A percentile compares a stretch with the other conserved stretches of the same genome.
These are phyloP conservation scores for Notocelia uddmanniana DNA, from an alignment of 2,888 invertebrate species.

Conservation along the genomic window DNA sequence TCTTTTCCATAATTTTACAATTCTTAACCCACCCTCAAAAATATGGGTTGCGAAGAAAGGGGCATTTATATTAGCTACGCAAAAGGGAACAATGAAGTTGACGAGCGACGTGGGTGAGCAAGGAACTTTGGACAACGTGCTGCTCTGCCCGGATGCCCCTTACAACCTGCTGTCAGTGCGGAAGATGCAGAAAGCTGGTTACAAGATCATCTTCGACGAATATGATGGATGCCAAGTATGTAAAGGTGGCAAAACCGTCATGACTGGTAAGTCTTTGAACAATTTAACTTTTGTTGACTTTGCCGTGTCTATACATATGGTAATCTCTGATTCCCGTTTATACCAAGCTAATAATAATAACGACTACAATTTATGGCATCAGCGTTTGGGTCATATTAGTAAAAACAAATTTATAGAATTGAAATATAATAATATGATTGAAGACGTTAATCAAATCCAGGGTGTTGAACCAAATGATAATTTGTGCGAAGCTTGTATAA, in stretches of 20 bases:
- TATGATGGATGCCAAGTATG: neutral
- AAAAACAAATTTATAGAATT: constrained; percentile 1
- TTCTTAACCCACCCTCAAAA: too few relatives aligned
- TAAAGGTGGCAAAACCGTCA: neutral
- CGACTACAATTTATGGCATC: constrained; percentile 13
- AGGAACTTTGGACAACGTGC: constrained; percentile 38
- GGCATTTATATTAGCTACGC: too few relatives aligned
- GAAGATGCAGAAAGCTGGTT: constrained; percentile 5
- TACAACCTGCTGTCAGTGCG: constrained; percentile 4
- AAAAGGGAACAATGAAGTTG: constrained; percentile 53
- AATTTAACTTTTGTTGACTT: neutral
- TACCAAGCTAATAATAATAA: neutral
- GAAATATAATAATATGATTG: neutral
- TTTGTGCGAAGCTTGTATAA: constrained; percentile 61
- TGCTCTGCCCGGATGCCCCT: neutral
- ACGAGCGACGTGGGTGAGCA: constrained; percentile 51
- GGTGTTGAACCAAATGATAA: constrained; percentile 47
- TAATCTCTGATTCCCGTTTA: neutral
- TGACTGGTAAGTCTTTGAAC: neutral
- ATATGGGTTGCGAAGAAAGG: too few relatives aligned
- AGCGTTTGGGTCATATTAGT: constrained; percentile 6
- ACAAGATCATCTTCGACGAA: neutral
- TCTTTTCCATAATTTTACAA: too few relatives aligned
- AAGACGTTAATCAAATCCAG: constrained; percentile 1
- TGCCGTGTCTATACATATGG: neutral